Evolutionary conservation across 1,140 invertebrate genomes (phyloP).

Genomic region (Notospermus geniculatus): DNA sequence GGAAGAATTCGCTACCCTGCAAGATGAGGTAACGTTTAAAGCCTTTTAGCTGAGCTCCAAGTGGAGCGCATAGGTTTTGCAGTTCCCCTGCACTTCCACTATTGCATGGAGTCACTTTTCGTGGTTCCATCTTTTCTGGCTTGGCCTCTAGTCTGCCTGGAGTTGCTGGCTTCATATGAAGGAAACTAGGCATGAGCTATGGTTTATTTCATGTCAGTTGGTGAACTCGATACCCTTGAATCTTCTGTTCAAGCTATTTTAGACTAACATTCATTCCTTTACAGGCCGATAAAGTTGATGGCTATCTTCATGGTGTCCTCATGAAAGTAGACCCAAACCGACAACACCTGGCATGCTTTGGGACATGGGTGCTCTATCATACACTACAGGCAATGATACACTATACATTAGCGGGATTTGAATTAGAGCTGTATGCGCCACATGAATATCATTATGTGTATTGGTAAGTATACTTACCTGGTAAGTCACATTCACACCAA

Average conservation of each 20-base stretch:
- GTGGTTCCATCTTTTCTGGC: too few species aligned
- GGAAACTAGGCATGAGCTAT: background rate
- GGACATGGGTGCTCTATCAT: slow-evolving; percentile 94
- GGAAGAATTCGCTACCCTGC: slow-evolving; percentile 85
- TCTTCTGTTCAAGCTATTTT: background rate
- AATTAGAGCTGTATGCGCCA: slow-evolving; percentile 91
- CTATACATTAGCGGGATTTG: slow-evolving; percentile 90
- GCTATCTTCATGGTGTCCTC: slow-evolving; percentile 72
- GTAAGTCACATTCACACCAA: background rate
- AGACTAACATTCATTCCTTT: too few species aligned
- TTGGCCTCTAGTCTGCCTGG: too few species aligned
- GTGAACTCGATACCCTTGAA: background rate
- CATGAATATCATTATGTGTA: slow-evolving; percentile 96
- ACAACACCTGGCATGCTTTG: slow-evolving; percentile 80
- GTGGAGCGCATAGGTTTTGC: too few species aligned
- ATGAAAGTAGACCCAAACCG: slow-evolving; percentile 68
- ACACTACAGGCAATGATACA: slow-evolving; percentile 94
- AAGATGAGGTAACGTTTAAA: slow-evolving; percentile 88
- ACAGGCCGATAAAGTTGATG: slow-evolving; percentile 88
- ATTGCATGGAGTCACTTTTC: too few species aligned
- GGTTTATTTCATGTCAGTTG: background rate
- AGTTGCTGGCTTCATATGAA: background rate
- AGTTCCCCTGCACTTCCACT: too few species aligned
- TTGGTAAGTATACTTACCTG: slow-evolving; percentile 67
- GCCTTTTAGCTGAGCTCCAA: too few species aligned